Conservation (phyloP, 2,888 invertebrate genomes). For the Callyntrura sp. region DNA sequence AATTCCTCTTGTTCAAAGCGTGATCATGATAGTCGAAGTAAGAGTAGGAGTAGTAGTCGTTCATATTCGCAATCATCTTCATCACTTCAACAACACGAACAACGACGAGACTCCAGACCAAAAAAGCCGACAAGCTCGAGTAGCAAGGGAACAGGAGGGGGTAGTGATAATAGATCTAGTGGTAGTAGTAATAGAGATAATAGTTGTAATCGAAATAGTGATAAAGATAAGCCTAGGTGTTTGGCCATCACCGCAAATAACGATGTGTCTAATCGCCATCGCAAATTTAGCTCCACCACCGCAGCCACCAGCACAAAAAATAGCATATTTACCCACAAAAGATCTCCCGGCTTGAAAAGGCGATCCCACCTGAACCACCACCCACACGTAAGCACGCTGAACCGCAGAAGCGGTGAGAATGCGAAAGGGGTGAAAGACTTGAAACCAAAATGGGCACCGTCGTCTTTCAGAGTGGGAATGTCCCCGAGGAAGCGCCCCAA, state of each 20-base stretch:
- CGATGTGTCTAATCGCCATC: too few relatives aligned
- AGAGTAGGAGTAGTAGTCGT: background rate
- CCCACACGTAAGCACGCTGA: too few relatives aligned
- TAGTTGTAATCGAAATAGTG: background rate
- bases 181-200: background rate
- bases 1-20: background rate
- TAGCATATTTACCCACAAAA: too few relatives aligned
- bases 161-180: background rate
- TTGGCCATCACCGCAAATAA: background rate
- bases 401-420: background rate
- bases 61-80: background rate
- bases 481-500: background rate
- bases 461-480: background rate
- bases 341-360: too few relatives aligned
- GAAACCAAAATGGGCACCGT: too few relatives aligned
- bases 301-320: too few relatives aligned
- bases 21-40: conserved; percentile 18
- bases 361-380: too few relatives aligned
- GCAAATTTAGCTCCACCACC: too few relatives aligned
- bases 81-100: background rate
- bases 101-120: background rate
- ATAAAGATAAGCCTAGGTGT: background rate
- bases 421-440: background rate
- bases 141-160: background rate
- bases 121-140: too few relatives aligned